Evolutionary conservation across 2,888 invertebrate genomes (phyloP).

Genomic region (Noctuana brunneofusca): DNA sequence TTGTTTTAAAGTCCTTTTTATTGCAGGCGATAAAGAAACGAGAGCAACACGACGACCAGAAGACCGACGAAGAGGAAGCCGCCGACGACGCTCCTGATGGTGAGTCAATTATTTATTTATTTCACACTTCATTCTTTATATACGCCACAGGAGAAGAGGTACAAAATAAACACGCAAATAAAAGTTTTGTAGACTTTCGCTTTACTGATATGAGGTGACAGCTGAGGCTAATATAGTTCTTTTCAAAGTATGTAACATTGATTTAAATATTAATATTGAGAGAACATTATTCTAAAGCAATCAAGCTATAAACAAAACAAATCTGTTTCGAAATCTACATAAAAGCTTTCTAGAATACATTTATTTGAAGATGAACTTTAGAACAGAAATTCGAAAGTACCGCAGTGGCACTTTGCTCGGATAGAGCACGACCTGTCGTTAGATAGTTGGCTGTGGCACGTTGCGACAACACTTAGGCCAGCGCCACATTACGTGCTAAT

Average conservation of each 20-base stretch:
- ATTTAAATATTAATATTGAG: neutral
- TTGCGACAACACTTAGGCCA: slow-evolving; percentile 61
- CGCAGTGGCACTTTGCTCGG: slow-evolving; percentile 38
- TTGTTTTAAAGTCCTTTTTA: slow-evolving; percentile 45
- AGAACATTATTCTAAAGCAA: neutral
- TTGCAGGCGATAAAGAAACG: slow-evolving; percentile 79
- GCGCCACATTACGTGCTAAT: neutral
- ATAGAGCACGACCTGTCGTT: slow-evolving; percentile 52
- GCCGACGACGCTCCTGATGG: slow-evolving; percentile 70
- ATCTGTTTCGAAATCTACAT: neutral
- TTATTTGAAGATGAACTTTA: slow-evolving; percentile 25
- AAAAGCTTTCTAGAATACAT: neutral
- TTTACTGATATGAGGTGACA: too few species aligned
- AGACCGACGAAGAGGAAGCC: slow-evolving; percentile 72
- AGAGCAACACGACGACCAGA: slow-evolving; percentile 68
- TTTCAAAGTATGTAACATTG: too few species aligned
- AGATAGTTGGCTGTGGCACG: slow-evolving; percentile 49
- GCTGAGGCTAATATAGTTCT: too few species aligned
- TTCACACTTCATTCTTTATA: neutral
- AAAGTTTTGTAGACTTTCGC: too few species aligned
- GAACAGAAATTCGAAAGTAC: slow-evolving; percentile 38
- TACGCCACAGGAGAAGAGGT: neutral
- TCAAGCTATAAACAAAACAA: neutral
- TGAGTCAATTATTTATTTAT: slow-evolving; percentile 49
- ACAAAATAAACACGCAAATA: neutral